phyloP scores from a whole-genome alignment of 2,113 vertebrate species.

The Labeo catla region DNA sequence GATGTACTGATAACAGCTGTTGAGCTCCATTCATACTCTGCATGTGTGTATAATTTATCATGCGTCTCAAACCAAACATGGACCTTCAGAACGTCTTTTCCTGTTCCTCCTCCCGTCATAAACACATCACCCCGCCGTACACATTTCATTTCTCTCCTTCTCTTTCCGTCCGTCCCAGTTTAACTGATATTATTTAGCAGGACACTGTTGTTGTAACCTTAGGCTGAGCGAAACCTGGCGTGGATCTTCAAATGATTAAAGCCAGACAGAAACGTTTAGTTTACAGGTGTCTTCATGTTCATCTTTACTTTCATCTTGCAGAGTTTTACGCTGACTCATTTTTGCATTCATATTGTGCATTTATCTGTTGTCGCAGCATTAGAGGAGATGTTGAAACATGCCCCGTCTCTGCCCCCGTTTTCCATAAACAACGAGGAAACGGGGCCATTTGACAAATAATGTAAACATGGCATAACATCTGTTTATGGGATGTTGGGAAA shows the following conservation, averaged over 20 bases:
- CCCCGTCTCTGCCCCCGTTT: slow-evolving; percentile 28
- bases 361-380: slow-evolving; percentile 38
- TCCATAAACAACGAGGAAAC: slow-evolving; percentile 58
- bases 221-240: slow-evolving; percentile 26
- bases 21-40: slow-evolving; percentile 74
- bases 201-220: not conserved
- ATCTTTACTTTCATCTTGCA: not conserved
- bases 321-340: not conserved
- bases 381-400: slow-evolving; percentile 50
- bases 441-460: slow-evolving; percentile 54
- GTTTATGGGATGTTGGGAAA: slow-evolving; percentile 60
- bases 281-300: not conserved
- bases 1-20: slow-evolving; percentile 75
- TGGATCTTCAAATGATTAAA: slow-evolving; percentile 5
- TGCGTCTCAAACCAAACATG: slow-evolving; percentile 70
- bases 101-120: slow-evolving; percentile 60
- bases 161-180: slow-evolving; percentile 25
- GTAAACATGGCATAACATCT: slow-evolving; percentile 60
- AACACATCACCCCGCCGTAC: slow-evolving; percentile 56
- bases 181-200: not conserved
- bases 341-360: slow-evolving; percentile 32
- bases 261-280: slow-evolving; percentile 23
- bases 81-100: slow-evolving; percentile 60
- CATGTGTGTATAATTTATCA: slow-evolving; percentile 76
- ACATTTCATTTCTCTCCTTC: slow-evolving; percentile 29